Base-by-base conservation (phyloP, 2,113 vertebrate genomes). In the Festucalex cinctus region DNA sequence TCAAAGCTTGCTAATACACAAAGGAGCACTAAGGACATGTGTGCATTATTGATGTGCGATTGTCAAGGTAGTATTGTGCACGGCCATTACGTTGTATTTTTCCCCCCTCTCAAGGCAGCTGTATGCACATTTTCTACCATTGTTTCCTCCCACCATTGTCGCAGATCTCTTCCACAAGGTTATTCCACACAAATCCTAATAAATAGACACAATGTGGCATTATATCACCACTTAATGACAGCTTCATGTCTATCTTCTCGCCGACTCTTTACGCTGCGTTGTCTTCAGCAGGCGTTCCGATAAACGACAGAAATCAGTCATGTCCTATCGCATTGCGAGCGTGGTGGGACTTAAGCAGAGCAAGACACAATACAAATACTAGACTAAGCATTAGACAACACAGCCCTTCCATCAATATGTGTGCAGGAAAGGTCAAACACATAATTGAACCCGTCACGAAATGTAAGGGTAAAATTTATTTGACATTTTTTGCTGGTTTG, bases 271-370 rank as follows among this genome's bases (percentile, higher is more conserved):
- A 66, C 48, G 48, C 57, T 37, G 63, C 44, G 66, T 75, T 74
- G 65, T 77, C 59, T 66, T 37, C 35, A 53, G 62, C 63, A 22
- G 53, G 36, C 54, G 26, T 51, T 78, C 74, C 65, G 73, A 74
- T 83, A 75, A 79, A 58, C 9, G 6, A n/a, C 62, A 76, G 54
- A 66, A 79, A 85, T 83, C 75, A 65, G 43, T 80, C 75, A 82
- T 36, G 69, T 76, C 74, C 70, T 76, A 80, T 82, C 57, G 13
- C 37, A 28, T 6, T 4, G 49, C 16, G 53, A 78, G 78, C 68
- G 39, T 72, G 68, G 63, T 64, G 73, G 48, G 72, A 83, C 61
- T 41, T 41, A 39, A 83, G 53, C 44, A 16, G 28, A 32, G 69
- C 53, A 46, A 51, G 60, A 73, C 59, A 65, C 65, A 74, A 81